Evolutionary conservation across 2,888 invertebrate species (phyloP).

Genomic region (Athripsodes cinereus): DNA sequence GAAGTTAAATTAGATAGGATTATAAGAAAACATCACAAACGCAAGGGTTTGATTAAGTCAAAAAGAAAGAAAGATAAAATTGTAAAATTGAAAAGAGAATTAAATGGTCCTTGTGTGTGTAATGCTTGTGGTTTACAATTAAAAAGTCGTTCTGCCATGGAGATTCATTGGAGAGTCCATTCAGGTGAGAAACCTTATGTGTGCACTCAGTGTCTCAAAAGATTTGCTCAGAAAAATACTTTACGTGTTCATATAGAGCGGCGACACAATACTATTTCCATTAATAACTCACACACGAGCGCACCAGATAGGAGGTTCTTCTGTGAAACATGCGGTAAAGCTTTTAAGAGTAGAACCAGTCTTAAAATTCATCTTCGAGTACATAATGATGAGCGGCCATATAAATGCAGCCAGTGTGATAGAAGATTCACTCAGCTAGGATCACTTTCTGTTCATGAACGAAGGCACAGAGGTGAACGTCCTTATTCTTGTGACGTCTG

Average conservation of each 20-base stretch:
- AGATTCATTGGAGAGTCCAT: constrained; percentile 35
- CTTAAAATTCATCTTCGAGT: constrained; percentile 36
- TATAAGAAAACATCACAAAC: background rate
- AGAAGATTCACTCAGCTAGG: constrained; percentile 34
- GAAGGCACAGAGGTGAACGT: constrained; percentile 43
- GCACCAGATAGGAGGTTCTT: constrained; percentile 42
- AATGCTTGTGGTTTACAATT: constrained; percentile 9
- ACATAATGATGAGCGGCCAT: constrained; percentile 37
- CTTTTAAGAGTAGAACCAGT: constrained; percentile 36
- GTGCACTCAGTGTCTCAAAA: constrained; percentile 32
- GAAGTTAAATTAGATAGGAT: background rate
- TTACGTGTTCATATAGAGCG: constrained; percentile 1
- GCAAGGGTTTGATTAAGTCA: background rate
- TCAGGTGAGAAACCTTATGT: constrained; percentile 42
- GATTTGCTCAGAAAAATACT: constrained; percentile 11
- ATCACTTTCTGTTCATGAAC: constrained; percentile 37
- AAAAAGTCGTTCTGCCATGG: constrained; percentile 5
- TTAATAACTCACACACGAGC: constrained; percentile 36
- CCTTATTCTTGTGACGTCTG: constrained; percentile 41
- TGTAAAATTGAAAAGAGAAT: background rate
- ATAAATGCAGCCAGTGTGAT: constrained; percentile 32
- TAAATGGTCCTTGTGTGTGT: background rate
- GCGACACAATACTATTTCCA: constrained; percentile 32
- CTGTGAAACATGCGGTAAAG: constrained; percentile 37
- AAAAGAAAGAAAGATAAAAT: background rate